phyloP scores from a whole-genome alignment of 1,140 invertebrate genomes.

The Tachypleus tridentatus region DNA sequence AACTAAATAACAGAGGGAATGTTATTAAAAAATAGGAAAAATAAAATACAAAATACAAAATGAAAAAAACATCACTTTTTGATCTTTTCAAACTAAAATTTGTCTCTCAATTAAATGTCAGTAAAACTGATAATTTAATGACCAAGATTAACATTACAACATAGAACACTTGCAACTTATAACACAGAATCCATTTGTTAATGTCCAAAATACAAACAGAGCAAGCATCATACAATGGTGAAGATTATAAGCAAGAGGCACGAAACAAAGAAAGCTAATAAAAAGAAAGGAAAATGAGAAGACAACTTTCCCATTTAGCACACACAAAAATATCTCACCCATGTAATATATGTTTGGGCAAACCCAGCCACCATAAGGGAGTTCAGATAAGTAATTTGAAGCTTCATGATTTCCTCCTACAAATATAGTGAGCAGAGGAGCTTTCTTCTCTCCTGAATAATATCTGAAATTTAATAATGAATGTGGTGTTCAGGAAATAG shows the following conservation, averaged over 20 bases:
- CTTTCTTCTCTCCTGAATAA: conserved; percentile 83
- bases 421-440: conserved; percentile 87
- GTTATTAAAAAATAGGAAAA: no score
- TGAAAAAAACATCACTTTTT: no score
- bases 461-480: conserved; percentile 7
- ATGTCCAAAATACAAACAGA: conserved; percentile 2
- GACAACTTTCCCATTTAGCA: background rate
- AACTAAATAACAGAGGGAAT: no score
- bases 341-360: conserved; percentile 97
- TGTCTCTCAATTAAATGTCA: no score
- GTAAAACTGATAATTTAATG: no score
- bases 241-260: background rate
- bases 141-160: background rate
- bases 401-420: conserved; percentile 99
- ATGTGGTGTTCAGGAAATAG: background rate
- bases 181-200: background rate
- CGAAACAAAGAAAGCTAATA: background rate
- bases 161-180: conserved; percentile 3
- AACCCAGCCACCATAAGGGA: conserved; percentile 96
- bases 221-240: background rate
- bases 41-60: no score
- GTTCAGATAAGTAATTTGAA: conserved; percentile 88
- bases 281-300: background rate
- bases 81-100: no score
- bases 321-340: conserved; percentile 36